phyloP scores from a whole-genome alignment of 2,797 vertebrate genomes.

The Rhinogobio ventralis region DNA sequence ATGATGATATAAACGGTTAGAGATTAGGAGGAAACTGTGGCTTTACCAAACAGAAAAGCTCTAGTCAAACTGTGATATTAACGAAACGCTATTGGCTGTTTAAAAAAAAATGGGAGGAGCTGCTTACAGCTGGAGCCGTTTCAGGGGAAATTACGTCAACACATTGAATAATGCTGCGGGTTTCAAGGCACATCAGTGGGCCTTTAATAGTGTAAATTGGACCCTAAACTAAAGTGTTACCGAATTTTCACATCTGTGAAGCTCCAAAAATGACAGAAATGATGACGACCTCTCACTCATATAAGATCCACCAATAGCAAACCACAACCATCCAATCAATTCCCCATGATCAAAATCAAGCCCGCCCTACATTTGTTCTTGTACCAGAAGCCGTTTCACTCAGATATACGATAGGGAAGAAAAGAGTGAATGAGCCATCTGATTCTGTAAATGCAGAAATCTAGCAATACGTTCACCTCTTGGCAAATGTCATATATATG shows the following conservation, averaged over 20 bases:
- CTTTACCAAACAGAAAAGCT: too few species aligned
- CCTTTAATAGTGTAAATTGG: too few species aligned
- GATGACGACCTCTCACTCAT: not conserved
- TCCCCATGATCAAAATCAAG: not conserved
- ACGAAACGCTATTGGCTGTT: too few species aligned
- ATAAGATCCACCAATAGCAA: not conserved
- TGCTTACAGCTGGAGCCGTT: too few species aligned
- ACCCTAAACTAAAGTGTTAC: too few species aligned
- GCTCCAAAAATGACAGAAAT: not conserved
- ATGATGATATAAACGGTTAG: too few species aligned
- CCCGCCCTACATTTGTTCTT: not conserved
- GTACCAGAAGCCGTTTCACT: not conserved
- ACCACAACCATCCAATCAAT: not conserved
- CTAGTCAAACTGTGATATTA: too few species aligned
- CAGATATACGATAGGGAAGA: not conserved
- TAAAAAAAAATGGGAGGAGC: too few species aligned
- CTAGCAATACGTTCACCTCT: not conserved
- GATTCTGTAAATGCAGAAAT: not conserved
- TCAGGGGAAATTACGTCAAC: too few species aligned
- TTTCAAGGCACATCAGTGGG: too few species aligned
- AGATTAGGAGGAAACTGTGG: too few species aligned
- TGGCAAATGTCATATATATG: not conserved
- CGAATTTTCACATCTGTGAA: not conserved
- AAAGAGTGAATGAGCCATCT: not conserved
- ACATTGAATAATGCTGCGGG: too few species aligned